These are phyloP conservation scores for Nomada hirtipes DNA, from an alignment of 2,888 invertebrate species.

Conservation along the genomic window DNA sequence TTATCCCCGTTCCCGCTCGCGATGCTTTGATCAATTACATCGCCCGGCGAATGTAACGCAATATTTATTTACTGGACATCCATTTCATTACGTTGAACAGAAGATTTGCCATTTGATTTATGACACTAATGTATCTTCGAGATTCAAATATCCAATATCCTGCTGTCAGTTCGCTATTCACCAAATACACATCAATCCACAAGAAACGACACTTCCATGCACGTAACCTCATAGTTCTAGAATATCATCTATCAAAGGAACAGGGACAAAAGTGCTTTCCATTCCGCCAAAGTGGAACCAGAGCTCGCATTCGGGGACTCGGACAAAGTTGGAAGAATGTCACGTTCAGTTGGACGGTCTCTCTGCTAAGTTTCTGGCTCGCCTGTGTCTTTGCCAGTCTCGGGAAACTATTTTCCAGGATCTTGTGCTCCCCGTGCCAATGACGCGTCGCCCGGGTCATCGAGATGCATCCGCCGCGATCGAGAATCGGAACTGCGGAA, in stretches of 20 bases:
- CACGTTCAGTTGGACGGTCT: background rate
- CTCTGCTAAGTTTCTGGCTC: background rate
- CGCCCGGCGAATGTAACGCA: too few species aligned
- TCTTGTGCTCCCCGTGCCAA: background rate
- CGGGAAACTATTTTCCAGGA: conserved; percentile 17
- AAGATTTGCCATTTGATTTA: too few species aligned
- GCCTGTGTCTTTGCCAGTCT: conserved; percentile 12
- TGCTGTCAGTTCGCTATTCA: too few species aligned
- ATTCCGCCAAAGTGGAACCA: background rate
- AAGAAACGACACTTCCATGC: too few species aligned
- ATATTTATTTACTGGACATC: too few species aligned
- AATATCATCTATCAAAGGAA: background rate
- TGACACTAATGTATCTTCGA: too few species aligned
- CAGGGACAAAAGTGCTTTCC: background rate
- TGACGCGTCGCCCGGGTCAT: background rate
- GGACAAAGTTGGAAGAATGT: conserved; percentile 5
- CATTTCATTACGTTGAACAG: too few species aligned
- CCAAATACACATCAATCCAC: too few species aligned
- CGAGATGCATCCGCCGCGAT: background rate
- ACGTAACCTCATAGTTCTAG: background rate
- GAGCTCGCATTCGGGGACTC: background rate
- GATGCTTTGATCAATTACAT: too few species aligned
- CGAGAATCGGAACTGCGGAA: background rate
- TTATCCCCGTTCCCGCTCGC: too few species aligned
- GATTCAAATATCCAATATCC: too few species aligned